Evolutionary conservation across 2,113 vertebrate genomes (phyloP).

Genomic region (Strix uralensis): DNA sequence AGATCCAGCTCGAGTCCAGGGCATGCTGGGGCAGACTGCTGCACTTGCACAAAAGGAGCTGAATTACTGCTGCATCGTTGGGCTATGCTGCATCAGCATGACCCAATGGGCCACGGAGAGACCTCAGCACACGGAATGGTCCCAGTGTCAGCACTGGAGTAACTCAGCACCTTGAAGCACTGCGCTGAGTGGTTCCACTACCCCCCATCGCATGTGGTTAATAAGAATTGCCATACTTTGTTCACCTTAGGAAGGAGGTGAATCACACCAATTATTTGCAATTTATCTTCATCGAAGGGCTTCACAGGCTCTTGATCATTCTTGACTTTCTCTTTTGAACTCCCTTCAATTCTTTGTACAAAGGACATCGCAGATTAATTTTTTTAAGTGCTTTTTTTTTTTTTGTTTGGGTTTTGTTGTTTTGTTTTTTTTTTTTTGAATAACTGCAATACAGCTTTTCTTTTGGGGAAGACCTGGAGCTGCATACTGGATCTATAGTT

Average conservation of each 20-base stretch:
- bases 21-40: background rate
- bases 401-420: too few species aligned
- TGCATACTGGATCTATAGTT: background rate
- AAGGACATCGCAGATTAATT: background rate
- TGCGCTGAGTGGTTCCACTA: background rate
- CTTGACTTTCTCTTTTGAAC: background rate
- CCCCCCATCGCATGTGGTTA: background rate
- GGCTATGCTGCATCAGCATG: background rate
- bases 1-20: background rate
- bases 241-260: background rate
- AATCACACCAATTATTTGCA: background rate
- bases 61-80: background rate
- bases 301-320: background rate
- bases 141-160: background rate
- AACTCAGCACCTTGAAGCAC: background rate
- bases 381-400: background rate
- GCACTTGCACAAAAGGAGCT: background rate
- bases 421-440: background rate
- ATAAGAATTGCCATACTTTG: background rate
- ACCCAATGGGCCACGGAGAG: background rate
- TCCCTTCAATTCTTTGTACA: background rate
- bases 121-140: accelerated
- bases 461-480: background rate
- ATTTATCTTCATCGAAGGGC: background rate
- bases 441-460: background rate